A percentile compares a stretch with the other conserved stretches of the same genome.
phyloP scores from a whole-genome alignment of 2,113 vertebrate genomes.

The Leptobrachium ailaonicum region DNA sequence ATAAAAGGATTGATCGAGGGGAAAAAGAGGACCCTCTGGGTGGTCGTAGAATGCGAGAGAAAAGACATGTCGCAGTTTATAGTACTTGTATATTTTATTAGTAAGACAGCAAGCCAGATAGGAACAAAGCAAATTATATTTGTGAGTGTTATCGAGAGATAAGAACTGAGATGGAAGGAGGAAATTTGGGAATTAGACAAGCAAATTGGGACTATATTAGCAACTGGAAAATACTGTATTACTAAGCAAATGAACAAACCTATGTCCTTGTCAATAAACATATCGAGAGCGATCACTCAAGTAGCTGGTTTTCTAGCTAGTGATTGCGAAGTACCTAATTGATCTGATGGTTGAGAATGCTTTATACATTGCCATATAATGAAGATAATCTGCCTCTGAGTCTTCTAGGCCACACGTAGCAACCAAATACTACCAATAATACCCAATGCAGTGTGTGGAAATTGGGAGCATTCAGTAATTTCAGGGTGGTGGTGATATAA shows the following conservation, averaged over 20 bases:
- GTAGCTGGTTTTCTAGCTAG: no score
- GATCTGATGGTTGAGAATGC: no score
- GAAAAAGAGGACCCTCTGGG: constrained; percentile 20
- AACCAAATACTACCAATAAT: no score
- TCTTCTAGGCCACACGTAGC: no score
- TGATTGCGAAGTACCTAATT: no score
- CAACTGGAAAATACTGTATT: neutral
- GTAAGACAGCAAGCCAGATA: constrained; percentile 31
- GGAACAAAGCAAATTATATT: constrained; percentile 30
- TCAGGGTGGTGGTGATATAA: no score
- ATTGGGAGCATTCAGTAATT: no score
- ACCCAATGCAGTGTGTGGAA: no score
- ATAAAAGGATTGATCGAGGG: constrained; percentile 2
- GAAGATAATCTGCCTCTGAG: no score
- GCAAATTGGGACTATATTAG: constrained; percentile 34
- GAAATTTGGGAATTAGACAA: neutral
- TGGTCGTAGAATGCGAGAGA: constrained; percentile 22
- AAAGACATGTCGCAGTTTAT: constrained; percentile 12
- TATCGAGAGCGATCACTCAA: no score
- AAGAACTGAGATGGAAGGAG: constrained; percentile 27
- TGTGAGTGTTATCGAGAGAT: constrained; percentile 37
- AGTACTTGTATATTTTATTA: constrained; percentile 28
- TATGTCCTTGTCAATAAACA: no score
- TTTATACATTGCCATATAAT: no score
- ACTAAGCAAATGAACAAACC: neutral